A percentile compares a stretch with the other conserved stretches of the same genome.
Conservation (phyloP, 2,888 invertebrate genomes). For the Tetrapedia diversipes region DNA sequence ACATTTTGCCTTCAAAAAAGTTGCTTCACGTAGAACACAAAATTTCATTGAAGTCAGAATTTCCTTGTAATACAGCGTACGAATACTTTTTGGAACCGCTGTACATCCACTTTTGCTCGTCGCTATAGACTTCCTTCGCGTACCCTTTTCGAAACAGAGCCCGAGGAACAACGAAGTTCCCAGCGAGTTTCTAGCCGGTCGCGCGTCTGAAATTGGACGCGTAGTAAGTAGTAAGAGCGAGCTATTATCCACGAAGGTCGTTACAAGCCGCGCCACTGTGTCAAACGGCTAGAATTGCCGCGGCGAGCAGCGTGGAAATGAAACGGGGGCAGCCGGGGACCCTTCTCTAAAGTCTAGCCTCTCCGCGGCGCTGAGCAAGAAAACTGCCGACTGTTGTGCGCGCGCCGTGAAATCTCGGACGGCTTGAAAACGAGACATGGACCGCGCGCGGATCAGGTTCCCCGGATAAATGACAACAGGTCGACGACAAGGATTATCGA, state of each 20-base stretch:
- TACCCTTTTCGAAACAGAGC: no score
- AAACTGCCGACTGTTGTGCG: slow-evolving; percentile 51
- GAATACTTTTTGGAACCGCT: no score
- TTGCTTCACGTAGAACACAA: no score
- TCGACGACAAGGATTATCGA: no score
- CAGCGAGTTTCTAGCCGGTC: slow-evolving; percentile 13
- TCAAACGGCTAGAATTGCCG: slow-evolving; percentile 63
- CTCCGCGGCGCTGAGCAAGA: slow-evolving; percentile 9
- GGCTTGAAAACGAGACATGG: slow-evolving; percentile 18
- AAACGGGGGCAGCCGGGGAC: slow-evolving; percentile 63
- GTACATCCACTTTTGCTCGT: no score
- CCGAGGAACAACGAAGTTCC: background rate
- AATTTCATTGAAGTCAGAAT: no score
- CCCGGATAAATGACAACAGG: slow-evolving; percentile 45
- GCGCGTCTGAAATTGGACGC: slow-evolving; percentile 30
- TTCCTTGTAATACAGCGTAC: no score
- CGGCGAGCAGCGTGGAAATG: slow-evolving; percentile 60
- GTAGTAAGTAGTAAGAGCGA: background rate
- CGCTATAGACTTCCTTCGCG: background rate
- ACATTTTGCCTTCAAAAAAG: no score
- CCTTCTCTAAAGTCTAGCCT: slow-evolving; percentile 18
- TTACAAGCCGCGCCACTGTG: slow-evolving; percentile 56
- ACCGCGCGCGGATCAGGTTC: slow-evolving; percentile 20
- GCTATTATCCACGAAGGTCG: slow-evolving; percentile 66
- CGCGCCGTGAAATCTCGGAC: slow-evolving; percentile 52